Evolutionary conservation across 2,797 vertebrate genomes (phyloP).

Genomic region (Prionace glauca): DNA sequence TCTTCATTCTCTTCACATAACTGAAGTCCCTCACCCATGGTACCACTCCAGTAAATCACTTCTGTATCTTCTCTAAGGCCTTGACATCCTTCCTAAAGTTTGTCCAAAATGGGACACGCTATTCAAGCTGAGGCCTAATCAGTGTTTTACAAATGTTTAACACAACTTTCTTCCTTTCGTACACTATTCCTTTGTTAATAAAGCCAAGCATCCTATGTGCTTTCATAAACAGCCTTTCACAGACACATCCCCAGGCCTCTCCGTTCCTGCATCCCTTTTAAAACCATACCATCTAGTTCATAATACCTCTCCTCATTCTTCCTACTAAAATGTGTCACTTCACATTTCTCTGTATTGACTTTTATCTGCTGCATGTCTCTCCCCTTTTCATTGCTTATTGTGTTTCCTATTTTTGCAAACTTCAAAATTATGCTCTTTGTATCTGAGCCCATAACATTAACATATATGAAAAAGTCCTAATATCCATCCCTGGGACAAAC

Average conservation of each 20-base stretch:
- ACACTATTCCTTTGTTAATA: not conserved
- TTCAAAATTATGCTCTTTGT: not conserved
- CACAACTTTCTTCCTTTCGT: not conserved
- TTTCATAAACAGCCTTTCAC: not conserved
- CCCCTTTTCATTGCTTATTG: not conserved
- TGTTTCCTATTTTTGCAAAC: not conserved
- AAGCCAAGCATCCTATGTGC: not conserved
- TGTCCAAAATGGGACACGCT: not conserved
- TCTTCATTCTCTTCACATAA: too few relatives aligned
- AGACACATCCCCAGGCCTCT: too few relatives aligned
- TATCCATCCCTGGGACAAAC: too few relatives aligned
- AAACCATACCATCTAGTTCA: not conserved
- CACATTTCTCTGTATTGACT: not conserved
- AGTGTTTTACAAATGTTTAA: not conserved
- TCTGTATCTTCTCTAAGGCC: not conserved
- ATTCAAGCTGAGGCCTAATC: not conserved
- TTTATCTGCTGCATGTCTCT: not conserved
- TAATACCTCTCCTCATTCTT: not conserved
- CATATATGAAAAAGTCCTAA: too few relatives aligned
- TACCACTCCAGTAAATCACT: too few relatives aligned
- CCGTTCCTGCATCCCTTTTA: not conserved
- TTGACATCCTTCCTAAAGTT: not conserved
- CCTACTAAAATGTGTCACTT: not conserved
- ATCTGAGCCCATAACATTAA: too few relatives aligned
- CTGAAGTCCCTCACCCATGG: too few relatives aligned